phyloP scores from a whole-genome alignment of 1,140 invertebrate genomes.

The Thalassaphorura encarpata region DNA sequence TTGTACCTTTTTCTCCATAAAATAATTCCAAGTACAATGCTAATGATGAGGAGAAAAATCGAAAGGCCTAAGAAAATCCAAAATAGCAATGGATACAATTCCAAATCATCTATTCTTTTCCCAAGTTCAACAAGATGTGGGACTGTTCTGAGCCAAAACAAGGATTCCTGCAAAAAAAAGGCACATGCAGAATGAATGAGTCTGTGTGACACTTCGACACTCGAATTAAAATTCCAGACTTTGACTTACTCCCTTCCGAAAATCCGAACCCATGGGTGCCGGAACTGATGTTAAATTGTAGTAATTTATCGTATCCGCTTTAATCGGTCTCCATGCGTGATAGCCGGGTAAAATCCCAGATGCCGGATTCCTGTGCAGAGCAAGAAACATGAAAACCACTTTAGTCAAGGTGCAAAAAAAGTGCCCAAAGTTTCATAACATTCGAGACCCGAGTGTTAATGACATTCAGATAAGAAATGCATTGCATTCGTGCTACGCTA shows the following conservation, averaged over 20 bases:
- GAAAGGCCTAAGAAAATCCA: constrained; percentile 16
- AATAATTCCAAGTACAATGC: constrained; percentile 12
- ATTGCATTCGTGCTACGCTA: not conserved
- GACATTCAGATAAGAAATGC: not conserved
- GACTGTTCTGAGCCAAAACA: constrained; percentile 16
- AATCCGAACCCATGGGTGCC: constrained; percentile 6
- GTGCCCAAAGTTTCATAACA: too few relatives aligned
- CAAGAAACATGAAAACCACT: not conserved
- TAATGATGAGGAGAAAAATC: constrained; percentile 7
- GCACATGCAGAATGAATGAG: not conserved
- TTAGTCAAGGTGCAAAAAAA: too few relatives aligned
- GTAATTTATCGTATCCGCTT: constrained; percentile 2
- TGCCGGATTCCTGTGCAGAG: not conserved
- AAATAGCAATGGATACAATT: constrained; percentile 16
- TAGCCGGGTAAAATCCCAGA: not conserved
- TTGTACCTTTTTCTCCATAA: constrained; percentile 2
- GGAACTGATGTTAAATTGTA: constrained; percentile 3
- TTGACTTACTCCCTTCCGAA: constrained; percentile 16
- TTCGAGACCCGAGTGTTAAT: not conserved
- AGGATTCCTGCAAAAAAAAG: constrained; percentile 12
- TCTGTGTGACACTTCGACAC: not conserved
- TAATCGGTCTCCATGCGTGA: constrained; percentile 5
- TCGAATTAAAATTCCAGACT: not conserved
- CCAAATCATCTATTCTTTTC: constrained; percentile 10
- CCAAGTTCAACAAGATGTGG: constrained; percentile 11